Evolutionary conservation across 2,797 vertebrate genomes (phyloP), one percentile per base, ranked within the genome.

Genomic region (Pipistrellus nathusii): DNA sequence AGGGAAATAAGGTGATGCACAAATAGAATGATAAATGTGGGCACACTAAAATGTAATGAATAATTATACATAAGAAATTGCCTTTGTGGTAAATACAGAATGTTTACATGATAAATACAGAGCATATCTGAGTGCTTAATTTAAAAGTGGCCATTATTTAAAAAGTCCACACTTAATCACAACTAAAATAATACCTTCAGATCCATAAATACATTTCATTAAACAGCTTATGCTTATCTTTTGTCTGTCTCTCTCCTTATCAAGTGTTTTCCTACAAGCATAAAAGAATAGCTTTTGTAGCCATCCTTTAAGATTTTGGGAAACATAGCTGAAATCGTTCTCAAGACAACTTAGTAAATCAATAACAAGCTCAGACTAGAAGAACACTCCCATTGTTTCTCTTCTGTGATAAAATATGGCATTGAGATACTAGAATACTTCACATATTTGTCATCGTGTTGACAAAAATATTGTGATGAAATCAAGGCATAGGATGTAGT

Each of bases 71-170:
- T 6, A 75, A 20, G 55, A 78, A 95, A 73, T 23, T 32, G 11
- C 59, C 32, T 88, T 72, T 91, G 1, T 88, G 41, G 30, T 73
- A 93, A 92, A 88, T 30, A 83, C 6, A 84, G 30, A 85, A 66
- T 30, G 21, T 8, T 32, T 44, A 77, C 17, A 81, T 5, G 62
- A 71, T 41, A 62, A 62, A 62, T 62, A 30, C 62, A 69, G 44
- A 94, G 71, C 30, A 30, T 20, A 64, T 57, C 5, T 53, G 11
- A 77, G 15, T 55, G 2, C 2, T 62, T 93, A 48, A 81, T 20
- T n/a, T 86, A 2, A 78, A 83, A 87, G 11, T 48, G 8, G 38
- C 35, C 1, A 30, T 77, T 73, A 85, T 69, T 38, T 23, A 85
- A 64, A 25, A 27, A 68, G 46, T 46, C 27, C 18, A 85, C 1